phyloP scores from a whole-genome alignment of 1,140 invertebrate genomes.

The Papilio dardanus region DNA sequence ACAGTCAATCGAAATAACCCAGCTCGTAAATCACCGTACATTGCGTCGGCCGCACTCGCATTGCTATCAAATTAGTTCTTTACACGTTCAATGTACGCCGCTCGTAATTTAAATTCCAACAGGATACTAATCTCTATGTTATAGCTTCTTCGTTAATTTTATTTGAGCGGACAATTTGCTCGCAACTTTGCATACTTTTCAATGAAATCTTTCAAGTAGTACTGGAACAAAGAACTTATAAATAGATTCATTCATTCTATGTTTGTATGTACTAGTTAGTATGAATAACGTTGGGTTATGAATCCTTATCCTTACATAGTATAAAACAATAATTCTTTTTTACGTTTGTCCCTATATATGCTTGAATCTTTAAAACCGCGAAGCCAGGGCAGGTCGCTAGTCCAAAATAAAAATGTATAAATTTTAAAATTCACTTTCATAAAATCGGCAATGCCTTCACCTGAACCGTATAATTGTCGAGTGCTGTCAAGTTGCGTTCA shows the following conservation, averaged over 20 bases:
- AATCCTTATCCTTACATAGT: no score
- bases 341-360: no score
- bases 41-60: constrained; percentile 28
- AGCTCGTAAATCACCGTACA: constrained; percentile 35
- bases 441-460: no score
- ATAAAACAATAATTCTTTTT: no score
- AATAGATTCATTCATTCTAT: no score
- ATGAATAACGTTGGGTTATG: no score
- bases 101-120: constrained; percentile 33
- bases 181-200: not conserved
- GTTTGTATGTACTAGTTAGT: no score
- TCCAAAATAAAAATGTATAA: no score
- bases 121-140: constrained; percentile 5
- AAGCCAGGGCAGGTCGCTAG: no score
- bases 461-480: not conserved
- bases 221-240: not conserved
- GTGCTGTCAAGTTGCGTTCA: not conserved
- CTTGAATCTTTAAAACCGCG: no score
- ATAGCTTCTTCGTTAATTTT: constrained; percentile 3
- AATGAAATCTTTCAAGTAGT: not conserved
- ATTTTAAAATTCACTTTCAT: no score
- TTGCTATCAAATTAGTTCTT: constrained; percentile 29
- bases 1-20: constrained; percentile 30
- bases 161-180: not conserved
- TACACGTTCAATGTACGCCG: constrained; percentile 34